Evolutionary conservation across 92 coral and sea anemone genomes (phyloP).

Genomic region (Zoanthus sansibaricus): DNA sequence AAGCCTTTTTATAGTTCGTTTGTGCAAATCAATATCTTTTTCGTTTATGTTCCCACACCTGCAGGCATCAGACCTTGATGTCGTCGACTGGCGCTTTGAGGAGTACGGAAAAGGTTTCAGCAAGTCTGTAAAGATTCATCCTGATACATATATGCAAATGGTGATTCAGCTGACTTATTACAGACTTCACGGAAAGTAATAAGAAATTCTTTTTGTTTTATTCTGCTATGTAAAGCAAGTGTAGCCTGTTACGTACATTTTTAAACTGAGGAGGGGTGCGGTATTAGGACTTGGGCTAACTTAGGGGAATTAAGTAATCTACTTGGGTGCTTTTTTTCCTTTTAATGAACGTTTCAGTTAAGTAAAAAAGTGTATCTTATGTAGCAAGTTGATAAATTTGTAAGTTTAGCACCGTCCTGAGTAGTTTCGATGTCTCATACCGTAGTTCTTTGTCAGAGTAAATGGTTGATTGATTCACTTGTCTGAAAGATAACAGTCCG

Average conservation of each 20-base stretch:
- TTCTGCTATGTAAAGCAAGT: too few species aligned
- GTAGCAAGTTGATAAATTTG: too few species aligned
- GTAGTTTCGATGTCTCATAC: too few species aligned
- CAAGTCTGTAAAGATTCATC: conserved; percentile 78
- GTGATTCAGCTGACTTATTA: conserved; percentile 85
- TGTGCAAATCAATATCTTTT: background rate
- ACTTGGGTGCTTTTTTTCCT: too few species aligned
- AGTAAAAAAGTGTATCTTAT: too few species aligned
- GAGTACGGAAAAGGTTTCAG: conserved; percentile 80
- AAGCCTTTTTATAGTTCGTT: background rate
- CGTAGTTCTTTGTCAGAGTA: too few species aligned
- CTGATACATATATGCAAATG: conserved; percentile 93
- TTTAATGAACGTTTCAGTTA: too few species aligned
- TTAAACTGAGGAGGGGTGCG: background rate
- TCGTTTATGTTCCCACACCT: background rate
- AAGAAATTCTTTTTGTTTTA: background rate
- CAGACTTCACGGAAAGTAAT: conserved; percentile 87
- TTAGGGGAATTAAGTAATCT: too few species aligned
- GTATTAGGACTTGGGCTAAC: background rate
- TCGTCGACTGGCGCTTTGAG: conserved; percentile 6
- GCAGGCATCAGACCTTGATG: conserved; percentile 66
- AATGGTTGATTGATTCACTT: too few species aligned
- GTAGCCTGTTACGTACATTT: too few species aligned
- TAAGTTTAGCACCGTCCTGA: too few species aligned
- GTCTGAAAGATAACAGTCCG: too few species aligned